Conservation (phyloP, 2,888 invertebrate genomes). For the Epinotia ramella region DNA sequence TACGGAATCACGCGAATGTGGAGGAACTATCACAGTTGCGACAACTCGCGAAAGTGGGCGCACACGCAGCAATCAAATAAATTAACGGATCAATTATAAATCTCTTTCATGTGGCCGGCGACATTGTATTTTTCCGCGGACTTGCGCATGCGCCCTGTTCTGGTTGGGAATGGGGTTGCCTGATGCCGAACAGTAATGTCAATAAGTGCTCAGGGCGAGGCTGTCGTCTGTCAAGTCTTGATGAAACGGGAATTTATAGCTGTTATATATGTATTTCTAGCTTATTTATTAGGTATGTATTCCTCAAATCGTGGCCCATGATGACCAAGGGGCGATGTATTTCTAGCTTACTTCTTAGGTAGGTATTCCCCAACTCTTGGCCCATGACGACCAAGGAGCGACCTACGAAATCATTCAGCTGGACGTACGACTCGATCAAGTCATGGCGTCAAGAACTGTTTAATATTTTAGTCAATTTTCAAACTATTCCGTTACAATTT, state of each 20-base stretch:
- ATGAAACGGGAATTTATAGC: conserved; percentile 2
- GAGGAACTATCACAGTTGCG: background rate
- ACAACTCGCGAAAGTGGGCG: conserved; percentile 30
- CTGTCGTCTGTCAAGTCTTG: background rate
- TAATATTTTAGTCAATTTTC: too few relatives aligned
- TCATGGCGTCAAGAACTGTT: too few relatives aligned
- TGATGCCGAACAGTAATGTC: conserved; percentile 4
- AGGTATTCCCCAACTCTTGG: too few relatives aligned
- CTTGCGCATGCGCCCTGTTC: conserved; percentile 47
- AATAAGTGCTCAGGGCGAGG: conserved; percentile 17
- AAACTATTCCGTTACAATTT: too few relatives aligned
- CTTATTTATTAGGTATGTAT: background rate
- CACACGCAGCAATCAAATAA: conserved; percentile 53
- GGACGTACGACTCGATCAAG: too few relatives aligned
- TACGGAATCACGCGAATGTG: background rate
- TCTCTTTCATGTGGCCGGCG: conserved; percentile 49
- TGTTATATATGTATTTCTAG: background rate
- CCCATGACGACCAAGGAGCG: too few relatives aligned
- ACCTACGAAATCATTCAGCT: too few relatives aligned
- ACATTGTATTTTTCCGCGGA: conserved; percentile 44
- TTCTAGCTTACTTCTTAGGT: background rate
- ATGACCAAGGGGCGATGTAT: too few relatives aligned
- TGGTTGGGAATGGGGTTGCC: background rate
- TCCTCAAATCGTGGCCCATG: too few relatives aligned
- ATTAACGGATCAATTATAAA: conserved; percentile 56